A percentile compares a stretch with the other conserved stretches of the same genome.
These are phyloP conservation scores for Rhinatrema bivittatum DNA, from an alignment of 2,797 vertebrate species.

Conservation along the genomic window DNA sequence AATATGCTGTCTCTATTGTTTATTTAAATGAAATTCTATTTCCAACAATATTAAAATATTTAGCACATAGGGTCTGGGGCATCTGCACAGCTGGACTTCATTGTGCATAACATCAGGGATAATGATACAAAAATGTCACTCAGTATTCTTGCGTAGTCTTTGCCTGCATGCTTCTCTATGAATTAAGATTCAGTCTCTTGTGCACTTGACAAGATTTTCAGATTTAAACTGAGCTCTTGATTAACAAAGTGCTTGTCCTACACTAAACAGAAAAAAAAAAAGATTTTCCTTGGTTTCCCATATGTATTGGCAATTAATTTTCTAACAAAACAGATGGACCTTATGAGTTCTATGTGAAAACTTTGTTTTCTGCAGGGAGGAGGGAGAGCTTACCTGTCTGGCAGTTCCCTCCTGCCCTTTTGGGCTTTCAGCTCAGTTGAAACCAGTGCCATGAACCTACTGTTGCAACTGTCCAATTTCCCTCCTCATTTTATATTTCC, in stretches of 20 bases:
- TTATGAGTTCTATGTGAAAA: too few species aligned
- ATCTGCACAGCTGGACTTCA: not conserved
- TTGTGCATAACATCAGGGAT: not conserved
- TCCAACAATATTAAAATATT: too few species aligned
- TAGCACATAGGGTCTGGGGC: too few species aligned
- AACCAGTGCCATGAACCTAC: too few species aligned
- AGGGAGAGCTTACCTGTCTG: too few species aligned
- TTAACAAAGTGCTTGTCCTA: slow-evolving; percentile 2
- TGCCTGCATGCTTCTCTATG: not conserved
- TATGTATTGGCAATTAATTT: slow-evolving; percentile 17
- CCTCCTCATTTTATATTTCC: too few species aligned
- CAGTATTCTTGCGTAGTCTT: not conserved
- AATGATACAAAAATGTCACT: slow-evolving; percentile 1
- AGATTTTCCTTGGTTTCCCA: slow-evolving; percentile 4
- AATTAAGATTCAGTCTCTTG: slow-evolving; percentile 1
- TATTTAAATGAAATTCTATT: too few species aligned
- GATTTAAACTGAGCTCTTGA: not conserved
- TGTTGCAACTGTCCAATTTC: too few species aligned
- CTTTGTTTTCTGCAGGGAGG: too few species aligned
- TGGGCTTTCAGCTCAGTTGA: too few species aligned
- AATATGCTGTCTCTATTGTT: not conserved
- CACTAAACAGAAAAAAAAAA: not conserved
- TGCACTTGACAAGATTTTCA: not conserved
- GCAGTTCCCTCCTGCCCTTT: too few species aligned
- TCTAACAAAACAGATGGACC: too few species aligned